These are phyloP conservation scores for Neosilurus mollespiculum DNA, from an alignment of 2,797 vertebrate genomes.

Conservation along the genomic window DNA sequence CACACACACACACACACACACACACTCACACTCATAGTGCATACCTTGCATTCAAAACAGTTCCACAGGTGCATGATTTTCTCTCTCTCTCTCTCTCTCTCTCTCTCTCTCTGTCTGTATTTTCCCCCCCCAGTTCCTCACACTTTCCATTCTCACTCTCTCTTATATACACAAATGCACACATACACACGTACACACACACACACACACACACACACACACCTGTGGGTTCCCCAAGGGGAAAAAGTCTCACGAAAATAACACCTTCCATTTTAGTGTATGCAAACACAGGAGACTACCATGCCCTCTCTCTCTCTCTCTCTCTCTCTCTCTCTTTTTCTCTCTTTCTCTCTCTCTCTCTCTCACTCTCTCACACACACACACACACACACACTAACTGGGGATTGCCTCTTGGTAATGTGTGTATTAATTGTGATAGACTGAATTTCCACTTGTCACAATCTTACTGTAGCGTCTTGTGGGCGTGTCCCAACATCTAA, in stretches of 20 bases:
- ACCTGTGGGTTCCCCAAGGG: conserved; percentile 36
- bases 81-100: background rate
- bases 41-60: conserved; percentile 38
- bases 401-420: background rate
- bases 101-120: conserved; percentile 13
- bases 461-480: background rate
- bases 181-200: conserved; percentile 27
- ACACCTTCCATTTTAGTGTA: conserved; percentile 53
- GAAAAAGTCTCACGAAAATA: conserved; percentile 44
- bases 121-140: conserved; percentile 12
- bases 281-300: conserved; percentile 40
- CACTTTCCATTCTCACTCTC: conserved; percentile 35
- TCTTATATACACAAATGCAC: conserved; percentile 11
- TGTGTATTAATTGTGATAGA: background rate
- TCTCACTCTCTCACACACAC: too few relatives aligned
- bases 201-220: conserved; percentile 22
- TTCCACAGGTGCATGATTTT: conserved; percentile 33
- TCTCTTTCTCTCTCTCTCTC: too few relatives aligned
- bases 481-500: background rate
- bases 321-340: conserved; percentile 10
- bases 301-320: conserved; percentile 20
- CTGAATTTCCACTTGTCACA: background rate
- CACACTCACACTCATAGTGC: background rate
- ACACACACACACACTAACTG: conserved; percentile 17
- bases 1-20: too few relatives aligned